Percentiles rank a stretch among this genome's conserved stretches.
Evolutionary conservation across 2,888 invertebrate genomes (phyloP).

Genomic region (Acrobasis suavella): DNA sequence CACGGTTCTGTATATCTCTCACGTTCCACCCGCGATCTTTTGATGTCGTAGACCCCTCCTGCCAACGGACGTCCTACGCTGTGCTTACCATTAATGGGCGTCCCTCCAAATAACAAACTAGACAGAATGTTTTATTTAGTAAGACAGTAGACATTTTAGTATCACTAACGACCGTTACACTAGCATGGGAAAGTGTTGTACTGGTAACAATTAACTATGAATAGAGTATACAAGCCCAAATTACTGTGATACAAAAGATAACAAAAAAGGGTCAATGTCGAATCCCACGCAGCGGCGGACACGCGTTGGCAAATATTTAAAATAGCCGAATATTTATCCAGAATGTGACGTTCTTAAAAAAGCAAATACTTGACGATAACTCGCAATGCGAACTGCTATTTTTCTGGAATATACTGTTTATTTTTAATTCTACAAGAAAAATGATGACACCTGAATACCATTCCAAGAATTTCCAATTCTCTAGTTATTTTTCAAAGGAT

Average conservation of each 20-base stretch:
- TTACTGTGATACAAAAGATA: slow-evolving; percentile 32
- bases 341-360: not conserved
- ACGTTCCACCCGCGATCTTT: too few relatives aligned
- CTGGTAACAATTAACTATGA: slow-evolving; percentile 34
- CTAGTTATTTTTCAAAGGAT: too few relatives aligned
- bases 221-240: slow-evolving; percentile 16
- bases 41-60: too few relatives aligned
- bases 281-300: slow-evolving; percentile 31
- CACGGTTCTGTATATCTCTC: too few relatives aligned
- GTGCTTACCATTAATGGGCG: too few relatives aligned
- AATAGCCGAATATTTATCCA: not conserved
- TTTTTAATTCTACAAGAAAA: not conserved
- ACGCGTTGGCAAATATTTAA: slow-evolving; percentile 14
- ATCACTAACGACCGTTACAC: not conserved
- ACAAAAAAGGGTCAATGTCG: slow-evolving; percentile 38
- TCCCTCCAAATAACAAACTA: too few relatives aligned
- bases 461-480: too few relatives aligned
- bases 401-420: not conserved
- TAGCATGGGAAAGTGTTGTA: slow-evolving; percentile 10
- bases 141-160: not conserved
- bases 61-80: too few relatives aligned
- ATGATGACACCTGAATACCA: not conserved
- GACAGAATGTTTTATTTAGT: not conserved
- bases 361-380: not conserved
- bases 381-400: not conserved